A percentile compares a stretch with the other conserved stretches of the same genome.
Conservation (phyloP, 2,113 vertebrate species). For the Falcunculus frontatus region DNA sequence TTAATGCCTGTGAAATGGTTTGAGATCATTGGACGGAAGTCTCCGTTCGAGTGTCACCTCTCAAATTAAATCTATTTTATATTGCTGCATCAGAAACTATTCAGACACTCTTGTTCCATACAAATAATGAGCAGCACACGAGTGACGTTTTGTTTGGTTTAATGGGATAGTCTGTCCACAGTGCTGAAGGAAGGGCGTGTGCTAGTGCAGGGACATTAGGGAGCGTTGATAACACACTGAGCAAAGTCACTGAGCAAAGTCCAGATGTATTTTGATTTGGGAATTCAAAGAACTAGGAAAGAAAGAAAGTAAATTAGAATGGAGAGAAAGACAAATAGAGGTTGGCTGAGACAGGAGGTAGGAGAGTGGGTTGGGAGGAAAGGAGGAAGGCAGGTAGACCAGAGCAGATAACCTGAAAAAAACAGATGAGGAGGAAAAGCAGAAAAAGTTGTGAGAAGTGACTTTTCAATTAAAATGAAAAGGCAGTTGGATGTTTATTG, state of each 20-base stretch:
- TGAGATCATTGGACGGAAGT: constrained; percentile 3
- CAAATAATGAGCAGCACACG: neutral
- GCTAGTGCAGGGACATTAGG: neutral
- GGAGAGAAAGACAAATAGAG: neutral
- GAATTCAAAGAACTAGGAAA: neutral
- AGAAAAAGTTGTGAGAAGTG: neutral
- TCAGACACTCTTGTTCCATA: neutral
- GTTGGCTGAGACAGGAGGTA: neutral
- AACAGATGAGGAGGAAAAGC: neutral
- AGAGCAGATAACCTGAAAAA: neutral
- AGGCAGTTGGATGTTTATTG: neutral
- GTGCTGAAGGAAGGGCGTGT: neutral
- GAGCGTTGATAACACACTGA: neutral
- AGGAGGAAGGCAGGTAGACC: neutral
- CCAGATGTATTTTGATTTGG: neutral
- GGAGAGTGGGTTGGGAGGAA: neutral
- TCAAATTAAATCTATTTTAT: constrained; percentile 15
- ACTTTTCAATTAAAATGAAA: neutral
- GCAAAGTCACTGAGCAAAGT: neutral
- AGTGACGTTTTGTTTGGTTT: constrained; percentile 5
- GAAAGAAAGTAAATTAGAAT: neutral
- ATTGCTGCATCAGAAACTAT: constrained; percentile 7
- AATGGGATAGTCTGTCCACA: neutral
- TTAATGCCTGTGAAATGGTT: constrained; percentile 24
- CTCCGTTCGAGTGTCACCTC: neutral